Base-by-base conservation (phyloP, 1,140 invertebrate genomes). In the Pogonomyrmex barbatus region DNA sequence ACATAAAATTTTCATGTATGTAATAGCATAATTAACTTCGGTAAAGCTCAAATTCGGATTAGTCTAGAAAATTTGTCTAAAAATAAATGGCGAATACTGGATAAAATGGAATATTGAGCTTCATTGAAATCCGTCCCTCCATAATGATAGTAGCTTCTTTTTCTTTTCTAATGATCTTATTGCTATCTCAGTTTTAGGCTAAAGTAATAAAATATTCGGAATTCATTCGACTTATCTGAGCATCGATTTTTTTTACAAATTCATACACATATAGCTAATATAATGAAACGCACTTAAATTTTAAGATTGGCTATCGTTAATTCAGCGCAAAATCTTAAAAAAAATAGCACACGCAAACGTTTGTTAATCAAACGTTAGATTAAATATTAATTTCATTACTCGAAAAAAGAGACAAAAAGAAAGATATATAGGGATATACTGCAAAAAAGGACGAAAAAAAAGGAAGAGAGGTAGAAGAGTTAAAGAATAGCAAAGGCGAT, bases 11-110 rank as follows among this genome's bases (percentile, higher is more conserved):
- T 63, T 56, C 24, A 12, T 42, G n/a, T 36, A 24, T 30, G 14
- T 63, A 86, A 17, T 85, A 24, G 68, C 75, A 90, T n/a, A 24
- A 78, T 47, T 24, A 85, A 70, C 62, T 62, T 77, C 33, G 58
- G n/a, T 68, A 78, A 65, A 78, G 87, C 45, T 68, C 54, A 78
- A 54, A 30, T 45, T 62, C n/a, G 50, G 45, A 77, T 84, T 42
- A 60, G 30, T 79, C 39, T 70, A 47, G 50, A 68, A 89, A 81
- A 86, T 67, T 63, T 30, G 12, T 85, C 56, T 73, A 42, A 82
- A 47, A 81, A 82, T 71, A 63, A 87, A 67, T 89, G 30, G 47
- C 24, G 36, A 90, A 88, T 87, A 89, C 86, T 89, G 76, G 45
- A 77, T 73, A 68, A 88, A 86, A 68, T 76, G 42, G 30, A 65